Base-by-base conservation (phyloP, 2,797 vertebrate genomes). In the Artibeus lituratus region DNA sequence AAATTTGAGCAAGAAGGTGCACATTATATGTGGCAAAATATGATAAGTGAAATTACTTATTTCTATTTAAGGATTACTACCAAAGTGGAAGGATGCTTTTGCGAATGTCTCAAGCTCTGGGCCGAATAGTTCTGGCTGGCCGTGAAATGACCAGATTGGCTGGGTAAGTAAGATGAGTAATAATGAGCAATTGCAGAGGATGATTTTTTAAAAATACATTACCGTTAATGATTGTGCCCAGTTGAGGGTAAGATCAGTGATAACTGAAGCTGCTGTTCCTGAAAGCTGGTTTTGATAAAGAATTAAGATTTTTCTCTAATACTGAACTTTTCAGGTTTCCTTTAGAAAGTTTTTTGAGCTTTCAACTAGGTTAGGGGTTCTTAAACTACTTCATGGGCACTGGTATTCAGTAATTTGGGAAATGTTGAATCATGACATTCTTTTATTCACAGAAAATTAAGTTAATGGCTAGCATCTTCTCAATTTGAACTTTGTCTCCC, bases 81-180 rank as follows among this genome's bases (percentile, higher is more conserved):
- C 99, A 99, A 98, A 99, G 99, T 95, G 99, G 99, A 94, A 99
- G 99, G 97, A 99, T 99, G 99, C 98, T 99, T 53, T 98, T 99
- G 91, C 98, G 99, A 94, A 99, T 99, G 99, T 99, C 99, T 84
- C 99, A 99, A 97, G 99, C 99, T 67, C 98, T 99, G 97, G 99
- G 99, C 73, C 99, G 99, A 97, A 99, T 99, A 86, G 99, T 99
- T 26, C 98, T 99, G 84, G 99, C 99, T 35, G 99, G 99, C 42
- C 98, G 99, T 97, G 99, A 99, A 97, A 99, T 99, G 99, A 99
- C 99, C n/a, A 99, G 99, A 96, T 98, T 99, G 91, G 99, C 99
- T 59, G 99, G 99, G 99, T 99, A 98, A 99, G 98, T 99, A 98
- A 99, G 98, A 87, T 88, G 93, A 53, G 19, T 73, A 91, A 35